Evolutionary conservation across 2,797 vertebrate species (phyloP), one percentile per base, ranked within the genome.

Genomic region (Petrocephalus sullivani): DNA sequence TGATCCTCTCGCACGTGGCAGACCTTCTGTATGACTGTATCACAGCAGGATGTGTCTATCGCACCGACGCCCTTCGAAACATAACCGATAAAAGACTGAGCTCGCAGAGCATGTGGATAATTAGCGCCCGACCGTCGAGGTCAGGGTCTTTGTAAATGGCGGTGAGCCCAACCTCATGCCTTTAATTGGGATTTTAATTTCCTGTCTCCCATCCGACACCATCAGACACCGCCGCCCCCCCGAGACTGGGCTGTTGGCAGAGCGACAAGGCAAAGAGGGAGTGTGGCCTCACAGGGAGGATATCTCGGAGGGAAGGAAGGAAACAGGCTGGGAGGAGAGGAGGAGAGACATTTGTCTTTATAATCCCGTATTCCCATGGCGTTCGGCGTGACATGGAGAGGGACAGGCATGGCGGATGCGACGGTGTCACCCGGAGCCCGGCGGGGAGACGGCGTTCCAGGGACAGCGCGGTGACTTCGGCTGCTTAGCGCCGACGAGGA

Each of bases 171-270:
- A 97, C 97, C 97, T 96, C 95, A 96, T 97, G 96, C 96, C 97
- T 98, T 98, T 99, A 99, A 99, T 99, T 99, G 98, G 97, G 97
- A 97, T 99, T 99, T 99, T 98, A 98, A 99, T 99, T 99, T 99
- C 99, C 98, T 97, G 97, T 97, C 28, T 71, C 96, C 98, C 97
- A 98, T 98, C 97, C 99, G 97, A 99, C 98, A 97, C 98, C 98
- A 98, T 99, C 98, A 99, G 98, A 97, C 97, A 97, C 97, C 98
- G 97, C 97, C 97, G 95, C 95, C 98, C 97, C 97, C 97, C 96
- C 95, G 96, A 58, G 33, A 86, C 6, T 56, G 56, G 33, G 28
- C 84, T 14, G 84, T 14, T 86, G 84, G 54, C 84, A 58, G 16
- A 16, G 84, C 16, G 84, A 86, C 56, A 21, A 86, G 84, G 23